These are phyloP conservation scores for Ormia ochracea DNA, from an alignment of 2,888 invertebrate species.

Conservation along the genomic window DNA sequence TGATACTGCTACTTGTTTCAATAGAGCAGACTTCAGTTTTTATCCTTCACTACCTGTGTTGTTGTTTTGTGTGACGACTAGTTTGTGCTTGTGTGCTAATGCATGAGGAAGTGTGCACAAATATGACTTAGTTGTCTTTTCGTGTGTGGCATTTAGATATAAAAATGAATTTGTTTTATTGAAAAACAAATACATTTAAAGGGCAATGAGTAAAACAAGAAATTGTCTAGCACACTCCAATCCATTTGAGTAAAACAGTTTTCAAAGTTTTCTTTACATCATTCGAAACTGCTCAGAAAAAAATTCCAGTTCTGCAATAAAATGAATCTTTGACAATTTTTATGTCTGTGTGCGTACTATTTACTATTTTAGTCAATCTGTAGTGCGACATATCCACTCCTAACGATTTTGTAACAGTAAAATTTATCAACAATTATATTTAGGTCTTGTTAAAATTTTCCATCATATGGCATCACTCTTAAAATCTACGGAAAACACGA, in stretches of 20 bases:
- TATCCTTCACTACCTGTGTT: background rate
- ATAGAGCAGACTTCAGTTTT: background rate
- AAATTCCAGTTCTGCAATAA: too few relatives aligned
- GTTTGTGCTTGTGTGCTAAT: constrained; percentile 5
- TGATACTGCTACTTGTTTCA: constrained; percentile 40
- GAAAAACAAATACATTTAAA: background rate
- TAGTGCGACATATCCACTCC: too few relatives aligned
- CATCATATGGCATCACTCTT: too few relatives aligned
- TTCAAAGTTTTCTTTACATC: too few relatives aligned
- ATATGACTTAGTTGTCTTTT: constrained; percentile 36
- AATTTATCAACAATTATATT: too few relatives aligned
- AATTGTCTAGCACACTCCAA: background rate
- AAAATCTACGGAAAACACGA: too few relatives aligned
- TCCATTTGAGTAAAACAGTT: background rate
- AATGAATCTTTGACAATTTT: too few relatives aligned
- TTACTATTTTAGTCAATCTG: too few relatives aligned
- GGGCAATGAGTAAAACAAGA: background rate
- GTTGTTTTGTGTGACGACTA: background rate
- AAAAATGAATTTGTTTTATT: constrained; percentile 10
- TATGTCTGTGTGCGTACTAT: too few relatives aligned
- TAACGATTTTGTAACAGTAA: too few relatives aligned
- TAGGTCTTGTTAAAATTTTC: too few relatives aligned
- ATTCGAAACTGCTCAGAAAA: too few relatives aligned
- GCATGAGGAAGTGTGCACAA: background rate
- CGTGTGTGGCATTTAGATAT: constrained; percentile 21